Conservation (phyloP, 2,888 invertebrate genomes). For the Stramonita haemastoma region DNA sequence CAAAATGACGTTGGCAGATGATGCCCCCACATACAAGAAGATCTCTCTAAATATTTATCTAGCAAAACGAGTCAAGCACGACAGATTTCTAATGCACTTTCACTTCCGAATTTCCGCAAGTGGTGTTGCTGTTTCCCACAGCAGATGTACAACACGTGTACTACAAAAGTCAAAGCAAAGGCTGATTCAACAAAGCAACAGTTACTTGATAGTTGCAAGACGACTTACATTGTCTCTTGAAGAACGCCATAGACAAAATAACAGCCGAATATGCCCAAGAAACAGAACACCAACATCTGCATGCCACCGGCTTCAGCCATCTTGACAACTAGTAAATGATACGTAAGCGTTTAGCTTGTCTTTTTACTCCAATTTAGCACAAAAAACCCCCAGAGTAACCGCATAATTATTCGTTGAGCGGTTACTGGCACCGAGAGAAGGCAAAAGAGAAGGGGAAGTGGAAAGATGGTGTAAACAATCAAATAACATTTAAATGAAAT, state of each 20-base stretch:
- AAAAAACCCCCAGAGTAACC: no score
- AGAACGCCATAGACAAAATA: slow-evolving; percentile 26
- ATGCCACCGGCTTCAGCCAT: slow-evolving; percentile 22
- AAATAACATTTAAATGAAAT: no score
- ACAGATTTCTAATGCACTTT: background rate
- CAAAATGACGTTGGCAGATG: no score
- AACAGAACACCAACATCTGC: background rate
- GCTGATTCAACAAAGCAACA: background rate
- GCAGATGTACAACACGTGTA: background rate
- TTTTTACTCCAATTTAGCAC: background rate
- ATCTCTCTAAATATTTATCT: background rate
- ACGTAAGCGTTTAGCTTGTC: slow-evolving; percentile 9
- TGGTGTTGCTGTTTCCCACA: no score
- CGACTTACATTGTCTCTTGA: slow-evolving; percentile 21
- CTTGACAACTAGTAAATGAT: background rate
- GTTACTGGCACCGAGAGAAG: no score
- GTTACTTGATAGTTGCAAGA: background rate
- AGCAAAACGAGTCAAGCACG: no score
- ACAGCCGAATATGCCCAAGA: slow-evolving; percentile 21
- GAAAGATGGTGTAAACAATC: no score
- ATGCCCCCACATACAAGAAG: no score
- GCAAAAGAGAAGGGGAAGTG: no score
- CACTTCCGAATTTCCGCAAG: background rate
- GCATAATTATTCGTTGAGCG: no score
- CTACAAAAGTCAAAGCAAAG: background rate